Evolutionary conservation across 2,113 vertebrate species (phyloP).

Genomic region (Macrotus californicus): DNA sequence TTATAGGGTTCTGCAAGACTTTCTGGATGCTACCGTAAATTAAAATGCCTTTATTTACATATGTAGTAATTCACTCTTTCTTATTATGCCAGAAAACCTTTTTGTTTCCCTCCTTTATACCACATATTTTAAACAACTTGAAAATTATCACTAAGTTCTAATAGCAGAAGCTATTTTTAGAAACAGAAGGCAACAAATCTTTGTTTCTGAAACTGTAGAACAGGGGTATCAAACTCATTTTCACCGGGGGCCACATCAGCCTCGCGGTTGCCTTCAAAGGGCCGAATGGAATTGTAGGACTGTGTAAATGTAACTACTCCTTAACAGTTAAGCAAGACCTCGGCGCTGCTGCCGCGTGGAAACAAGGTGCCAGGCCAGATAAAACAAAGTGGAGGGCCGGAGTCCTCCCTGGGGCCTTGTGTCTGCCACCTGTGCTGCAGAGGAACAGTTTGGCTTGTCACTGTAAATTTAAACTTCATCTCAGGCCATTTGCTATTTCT

Average conservation of each 20-base stretch:
- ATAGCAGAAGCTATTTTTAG: background rate
- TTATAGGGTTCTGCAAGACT: background rate
- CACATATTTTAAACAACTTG: background rate
- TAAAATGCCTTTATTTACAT: background rate
- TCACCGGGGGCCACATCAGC: no score
- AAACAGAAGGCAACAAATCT: background rate
- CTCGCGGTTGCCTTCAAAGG: no score
- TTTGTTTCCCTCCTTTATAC: background rate
- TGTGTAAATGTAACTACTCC: no score
- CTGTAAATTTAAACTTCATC: background rate
- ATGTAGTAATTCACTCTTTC: background rate
- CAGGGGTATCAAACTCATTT: no score
- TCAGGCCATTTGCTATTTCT: slow-evolving; percentile 13
- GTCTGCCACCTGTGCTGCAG: background rate
- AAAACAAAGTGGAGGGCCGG: no score
- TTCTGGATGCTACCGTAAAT: background rate
- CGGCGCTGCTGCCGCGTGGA: no score
- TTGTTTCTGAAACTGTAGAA: background rate
- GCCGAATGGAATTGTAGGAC: no score
- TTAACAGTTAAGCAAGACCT: no score
- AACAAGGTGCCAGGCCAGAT: no score
- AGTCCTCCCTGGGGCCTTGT: no score
- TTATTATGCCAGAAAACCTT: background rate
- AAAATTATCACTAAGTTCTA: slow-evolving; percentile 7
- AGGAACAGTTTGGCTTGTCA: background rate